Evolutionary conservation across 2,797 vertebrate genomes (phyloP).

Genomic region (Phaenicophaeus curvirostris): DNA sequence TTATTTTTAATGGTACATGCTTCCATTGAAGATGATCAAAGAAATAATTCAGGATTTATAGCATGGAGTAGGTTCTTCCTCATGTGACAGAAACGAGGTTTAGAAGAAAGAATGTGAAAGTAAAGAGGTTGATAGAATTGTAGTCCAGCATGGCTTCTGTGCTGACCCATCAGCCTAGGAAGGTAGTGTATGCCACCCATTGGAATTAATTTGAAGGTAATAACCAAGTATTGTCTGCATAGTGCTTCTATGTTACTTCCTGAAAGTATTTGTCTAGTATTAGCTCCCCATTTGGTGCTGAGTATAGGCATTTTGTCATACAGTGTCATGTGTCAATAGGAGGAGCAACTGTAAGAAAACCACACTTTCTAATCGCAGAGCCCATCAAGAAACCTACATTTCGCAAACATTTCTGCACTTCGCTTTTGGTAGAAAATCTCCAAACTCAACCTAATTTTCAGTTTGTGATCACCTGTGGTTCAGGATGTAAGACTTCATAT

Average conservation of each 20-base stretch:
- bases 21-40: background rate
- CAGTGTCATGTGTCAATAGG: background rate
- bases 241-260: background rate
- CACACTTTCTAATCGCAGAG: rapidly evolving
- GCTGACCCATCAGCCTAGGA: background rate
- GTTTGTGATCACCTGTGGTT: background rate
- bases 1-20: background rate
- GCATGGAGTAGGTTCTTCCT: background rate
- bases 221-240: background rate
- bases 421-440: background rate
- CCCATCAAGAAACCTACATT: background rate
- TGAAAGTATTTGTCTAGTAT: background rate
- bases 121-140: background rate
- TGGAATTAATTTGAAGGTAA: background rate
- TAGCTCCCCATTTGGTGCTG: background rate
- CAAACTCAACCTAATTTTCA: background rate
- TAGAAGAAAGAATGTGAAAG: background rate
- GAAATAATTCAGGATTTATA: background rate
- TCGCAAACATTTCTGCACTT: background rate
- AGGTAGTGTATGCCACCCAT: background rate
- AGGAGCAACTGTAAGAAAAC: background rate
- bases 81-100: background rate
- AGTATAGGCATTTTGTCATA: background rate
- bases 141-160: background rate
- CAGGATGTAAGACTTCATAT: background rate